Base-by-base conservation (phyloP, 2,797 vertebrate species). In the Chromis chromis region DNA sequence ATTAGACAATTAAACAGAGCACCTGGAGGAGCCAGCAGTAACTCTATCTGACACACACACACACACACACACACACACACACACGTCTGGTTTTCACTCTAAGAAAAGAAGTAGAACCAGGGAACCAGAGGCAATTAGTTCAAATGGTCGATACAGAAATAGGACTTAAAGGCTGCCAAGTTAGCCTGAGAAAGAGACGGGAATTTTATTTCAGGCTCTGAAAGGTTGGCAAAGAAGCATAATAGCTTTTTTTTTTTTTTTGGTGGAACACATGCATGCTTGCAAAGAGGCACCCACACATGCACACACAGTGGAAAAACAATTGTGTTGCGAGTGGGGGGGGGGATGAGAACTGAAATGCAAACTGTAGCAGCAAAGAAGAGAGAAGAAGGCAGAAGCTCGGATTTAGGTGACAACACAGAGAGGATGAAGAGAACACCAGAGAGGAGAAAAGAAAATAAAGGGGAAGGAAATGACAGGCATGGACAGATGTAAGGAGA, bases 1-100 rank as follows among this genome's bases (percentile, higher is more conserved):
- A 86, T 84, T 78, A 83, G 55, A 78, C 82, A 77, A 87, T 85
- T 85, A 88, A 76, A 76, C 61, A 52, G 52, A 86, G 70, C 71
- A 86, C 81, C 83, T 79, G 60, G 63, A 73, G 74, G 61, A 53
- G 19, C 44, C 11, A 39, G 64, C 58, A 49, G 76, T 70, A 86
- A 85, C 79, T 85, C 60, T 73, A 82, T 63, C 77, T 53, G 36
- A 79, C 64, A 75, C 50, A 24, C 53, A 84, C 56, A 72, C 62
- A 61, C 56, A 76, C 40, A 48, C 40, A 71, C 55, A 67, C 57
- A 57, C 40, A 49, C 48, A 50, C 48, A 54, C 52, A 55, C 25
- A 64, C 59, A 75, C 1, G 5, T 27, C 65, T 64, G 11, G 39
- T 63, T 67, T 78, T 14, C 40, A 48, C 31, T 81, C 40, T 7